A percentile compares a stretch with the other conserved stretches of the same genome.
These are phyloP conservation scores for Epinotia demarniana DNA, from an alignment of 2,888 invertebrate species.

Conservation along the genomic window DNA sequence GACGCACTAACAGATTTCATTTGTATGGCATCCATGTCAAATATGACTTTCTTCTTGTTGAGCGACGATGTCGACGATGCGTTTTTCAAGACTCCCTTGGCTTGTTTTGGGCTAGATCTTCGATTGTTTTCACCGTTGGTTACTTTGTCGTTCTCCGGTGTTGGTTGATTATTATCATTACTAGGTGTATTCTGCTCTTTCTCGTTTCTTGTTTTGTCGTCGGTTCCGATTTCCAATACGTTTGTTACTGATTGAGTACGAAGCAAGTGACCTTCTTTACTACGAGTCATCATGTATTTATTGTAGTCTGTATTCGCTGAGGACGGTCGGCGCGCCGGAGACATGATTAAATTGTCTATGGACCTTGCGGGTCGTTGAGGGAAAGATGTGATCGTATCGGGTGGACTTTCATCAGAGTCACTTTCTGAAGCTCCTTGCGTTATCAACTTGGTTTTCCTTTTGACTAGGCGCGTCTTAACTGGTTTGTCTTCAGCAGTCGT, in stretches of 20 bases:
- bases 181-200: slow-evolving; percentile 54
- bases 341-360: slow-evolving; percentile 69
- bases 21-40: slow-evolving; percentile 85
- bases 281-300: slow-evolving; percentile 57
- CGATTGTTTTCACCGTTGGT: slow-evolving; percentile 62
- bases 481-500: slow-evolving; percentile 12
- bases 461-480: slow-evolving; percentile 13
- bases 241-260: slow-evolving; percentile 65
- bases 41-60: slow-evolving; percentile 86
- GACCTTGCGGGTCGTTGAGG: slow-evolving; percentile 62
- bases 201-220: slow-evolving; percentile 45
- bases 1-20: slow-evolving; percentile 82
- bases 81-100: slow-evolving; percentile 85
- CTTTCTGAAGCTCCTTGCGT: slow-evolving; percentile 48
- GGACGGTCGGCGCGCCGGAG: slow-evolving; percentile 70
- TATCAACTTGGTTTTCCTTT: slow-evolving; percentile 41
- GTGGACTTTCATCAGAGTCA: slow-evolving; percentile 59
- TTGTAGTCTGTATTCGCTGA: slow-evolving; percentile 61
- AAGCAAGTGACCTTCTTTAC: slow-evolving; percentile 51
- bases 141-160: slow-evolving; percentile 59
- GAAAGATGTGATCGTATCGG: slow-evolving; percentile 50
- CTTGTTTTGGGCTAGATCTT: slow-evolving; percentile 60
- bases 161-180: slow-evolving; percentile 64
- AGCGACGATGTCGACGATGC: slow-evolving; percentile 82
- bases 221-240: slow-evolving; percentile 51